Evolutionary conservation across 2,797 vertebrate species (phyloP), one percentile per base, ranked within the genome.

Genomic region (Synaphobranchus kaupii): DNA sequence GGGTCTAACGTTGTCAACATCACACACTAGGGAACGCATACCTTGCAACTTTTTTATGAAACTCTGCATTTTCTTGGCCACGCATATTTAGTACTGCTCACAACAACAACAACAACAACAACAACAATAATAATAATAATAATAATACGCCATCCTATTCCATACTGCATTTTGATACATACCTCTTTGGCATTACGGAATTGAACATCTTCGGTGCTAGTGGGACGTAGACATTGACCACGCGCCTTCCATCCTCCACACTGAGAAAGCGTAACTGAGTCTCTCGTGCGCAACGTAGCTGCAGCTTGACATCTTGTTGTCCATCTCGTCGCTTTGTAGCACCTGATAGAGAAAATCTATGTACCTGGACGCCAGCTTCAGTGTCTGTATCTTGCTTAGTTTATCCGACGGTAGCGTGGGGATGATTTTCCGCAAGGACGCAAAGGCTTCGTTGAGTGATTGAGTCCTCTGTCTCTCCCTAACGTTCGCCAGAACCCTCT

Each of bases 301-400:
- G 93, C 96, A 97, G 94, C 96, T 97, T 91, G 96, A 96, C 96
- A 97, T 96, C 95, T 97, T 97, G 93, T 90, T 95, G 95, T 97
- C 96, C 96, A 97, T 97, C 94, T 97, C 96, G 93, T 97, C 96
- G 92, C 96, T 97, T 92, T 97, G 96, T 92, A 97, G 94, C 93
- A 97, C 96, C 95, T 97, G 96, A 87, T 93, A 97, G 86, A 97
- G 96, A 25, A 97, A 97, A 54, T 97, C 96, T 54, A 97, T 97
- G 94, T 97, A 97, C 44, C 96, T 93, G 87, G 96, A 96, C n/a
- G 96, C 96, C 88, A 97, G 94, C 90, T 97, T 97, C 90, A 97
- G 95, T 52, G 96, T 97, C 94, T 97, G 96, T 66, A 97, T 97
- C 93, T 97, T 97, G 94, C 96, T 97, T 83, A 97, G 95, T 88